phyloP scores from a whole-genome alignment of 2,113 vertebrate species.

The Gnathonemus longibarbis region DNA sequence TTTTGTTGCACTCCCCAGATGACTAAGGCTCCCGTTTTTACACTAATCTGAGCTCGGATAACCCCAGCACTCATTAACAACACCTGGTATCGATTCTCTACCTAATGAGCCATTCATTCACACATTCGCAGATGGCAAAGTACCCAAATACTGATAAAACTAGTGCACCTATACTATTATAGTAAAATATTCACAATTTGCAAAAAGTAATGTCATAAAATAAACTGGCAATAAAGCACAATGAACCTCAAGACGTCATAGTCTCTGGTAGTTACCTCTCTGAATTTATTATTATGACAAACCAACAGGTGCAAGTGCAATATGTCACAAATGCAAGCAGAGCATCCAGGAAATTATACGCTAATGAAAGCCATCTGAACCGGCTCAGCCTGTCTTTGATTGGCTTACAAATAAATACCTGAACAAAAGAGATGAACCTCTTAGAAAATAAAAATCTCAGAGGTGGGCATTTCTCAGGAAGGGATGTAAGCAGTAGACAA shows the following conservation, averaged over 20 bases:
- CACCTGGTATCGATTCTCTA: not conserved
- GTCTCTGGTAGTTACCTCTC: not conserved
- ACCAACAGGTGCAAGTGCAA: not conserved
- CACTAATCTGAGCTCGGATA: not conserved
- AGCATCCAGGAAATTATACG: not conserved
- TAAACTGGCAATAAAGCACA: not conserved
- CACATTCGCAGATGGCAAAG: not conserved
- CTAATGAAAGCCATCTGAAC: not conserved
- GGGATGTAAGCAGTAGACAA: not conserved
- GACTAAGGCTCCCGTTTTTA: not conserved
- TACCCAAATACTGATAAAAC: constrained; percentile 5
- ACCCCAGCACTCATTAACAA: constrained; percentile 3
- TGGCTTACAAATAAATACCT: not conserved
- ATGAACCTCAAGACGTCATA: not conserved
- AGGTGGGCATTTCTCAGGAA: not conserved
- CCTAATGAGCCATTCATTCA: constrained; percentile 6
- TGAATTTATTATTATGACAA: not conserved
- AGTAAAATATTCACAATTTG: not conserved
- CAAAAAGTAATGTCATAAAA: not conserved
- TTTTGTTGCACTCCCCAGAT: not conserved
- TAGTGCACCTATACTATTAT: not conserved
- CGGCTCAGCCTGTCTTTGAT: not conserved
- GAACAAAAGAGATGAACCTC: not conserved
- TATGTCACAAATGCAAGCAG: not conserved
- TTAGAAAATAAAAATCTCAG: not conserved